Conservation (phyloP, 2,113 vertebrate species). For the Poeciliopsis occidentalis region DNA sequence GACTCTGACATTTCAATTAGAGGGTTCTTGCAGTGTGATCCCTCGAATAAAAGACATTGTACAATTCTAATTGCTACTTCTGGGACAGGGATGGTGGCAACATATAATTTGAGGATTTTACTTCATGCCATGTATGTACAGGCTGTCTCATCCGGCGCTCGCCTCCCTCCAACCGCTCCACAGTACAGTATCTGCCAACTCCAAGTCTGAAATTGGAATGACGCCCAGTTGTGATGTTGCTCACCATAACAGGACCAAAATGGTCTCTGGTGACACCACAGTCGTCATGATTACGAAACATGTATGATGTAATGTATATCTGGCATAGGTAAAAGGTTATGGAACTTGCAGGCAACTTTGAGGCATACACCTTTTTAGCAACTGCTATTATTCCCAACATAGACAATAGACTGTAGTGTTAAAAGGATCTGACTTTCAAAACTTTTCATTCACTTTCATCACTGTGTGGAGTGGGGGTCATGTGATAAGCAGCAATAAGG, state of each 20-base stretch:
- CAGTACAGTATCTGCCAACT: conserved; percentile 50
- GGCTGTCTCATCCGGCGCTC: conserved; percentile 53
- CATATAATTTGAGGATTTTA: conserved; percentile 71
- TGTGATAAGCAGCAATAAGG: too few species aligned
- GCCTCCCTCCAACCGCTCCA: conserved; percentile 52
- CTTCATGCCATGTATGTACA: conserved; percentile 52
- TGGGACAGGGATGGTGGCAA: conserved; percentile 64
- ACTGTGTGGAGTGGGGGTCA: too few species aligned
- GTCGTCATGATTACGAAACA: neutral
- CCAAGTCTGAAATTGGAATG: conserved; percentile 25
- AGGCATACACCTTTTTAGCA: neutral
- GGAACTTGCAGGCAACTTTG: neutral
- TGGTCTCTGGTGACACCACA: neutral
- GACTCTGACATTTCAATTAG: conserved; percentile 74
- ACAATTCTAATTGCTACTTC: conserved; percentile 60
- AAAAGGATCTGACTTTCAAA: too few species aligned
- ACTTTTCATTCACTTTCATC: too few species aligned
- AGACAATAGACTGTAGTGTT: neutral
- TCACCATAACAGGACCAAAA: conserved; percentile 2
- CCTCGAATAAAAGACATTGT: conserved; percentile 37
- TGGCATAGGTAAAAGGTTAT: neutral
- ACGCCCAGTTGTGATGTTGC: conserved; percentile 54
- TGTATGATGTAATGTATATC: neutral
- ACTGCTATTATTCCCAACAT: neutral
- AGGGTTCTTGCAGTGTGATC: conserved; percentile 32